Conservation (phyloP, 2,888 invertebrate genomes). For the Apoda limacodes region DNA sequence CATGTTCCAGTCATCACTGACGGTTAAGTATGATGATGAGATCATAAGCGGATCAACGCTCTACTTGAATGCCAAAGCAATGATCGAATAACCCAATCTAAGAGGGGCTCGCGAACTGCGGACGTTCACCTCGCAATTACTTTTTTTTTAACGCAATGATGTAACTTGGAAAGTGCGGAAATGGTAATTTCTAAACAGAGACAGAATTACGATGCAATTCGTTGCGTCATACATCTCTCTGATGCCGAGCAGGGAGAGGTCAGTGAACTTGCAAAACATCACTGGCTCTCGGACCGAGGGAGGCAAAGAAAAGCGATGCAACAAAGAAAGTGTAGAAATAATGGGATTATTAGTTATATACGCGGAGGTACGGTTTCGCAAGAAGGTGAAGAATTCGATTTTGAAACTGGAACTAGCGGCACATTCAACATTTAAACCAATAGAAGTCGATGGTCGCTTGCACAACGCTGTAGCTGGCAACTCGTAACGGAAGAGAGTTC, state of each 20-base stretch:
- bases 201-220: constrained; percentile 39
- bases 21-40: constrained; percentile 45
- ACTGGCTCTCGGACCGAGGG: constrained; percentile 50
- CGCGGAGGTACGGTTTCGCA: constrained; percentile 22
- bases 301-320: constrained; percentile 43
- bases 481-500: constrained; percentile 65
- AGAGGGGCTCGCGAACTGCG: constrained; percentile 35
- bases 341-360: constrained; percentile 26
- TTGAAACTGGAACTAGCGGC: constrained; percentile 34
- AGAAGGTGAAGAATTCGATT: constrained; percentile 26
- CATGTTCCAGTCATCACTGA: too few species aligned
- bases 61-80: constrained; percentile 49
- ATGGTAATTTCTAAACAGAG: constrained; percentile 48
- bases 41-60: constrained; percentile 64
- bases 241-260: constrained; percentile 46
- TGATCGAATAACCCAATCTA: constrained; percentile 45
- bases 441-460: constrained; percentile 34
- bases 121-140: constrained; percentile 48
- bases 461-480: constrained; percentile 46
- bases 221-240: constrained; percentile 50
- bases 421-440: constrained; percentile 36
- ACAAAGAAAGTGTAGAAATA: constrained; percentile 50
- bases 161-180: constrained; percentile 66
- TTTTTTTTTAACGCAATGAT: constrained; percentile 47
- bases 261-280: constrained; percentile 64